Conservation (phyloP, 1,140 invertebrate species). For the Monochamus saltuarius region DNA sequence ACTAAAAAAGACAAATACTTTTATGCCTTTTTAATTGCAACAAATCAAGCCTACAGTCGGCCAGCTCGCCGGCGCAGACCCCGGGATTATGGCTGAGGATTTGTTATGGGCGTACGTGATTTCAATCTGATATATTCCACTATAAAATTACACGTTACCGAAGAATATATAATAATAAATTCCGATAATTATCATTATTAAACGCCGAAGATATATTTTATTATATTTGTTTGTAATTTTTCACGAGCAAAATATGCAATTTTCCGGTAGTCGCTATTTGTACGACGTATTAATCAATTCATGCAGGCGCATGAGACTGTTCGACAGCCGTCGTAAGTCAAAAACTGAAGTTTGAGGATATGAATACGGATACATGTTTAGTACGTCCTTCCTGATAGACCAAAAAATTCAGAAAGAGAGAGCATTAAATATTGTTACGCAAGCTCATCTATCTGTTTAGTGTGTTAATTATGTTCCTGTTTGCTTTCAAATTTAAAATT, state of each 20-base stretch:
- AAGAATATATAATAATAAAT: conserved; percentile 50
- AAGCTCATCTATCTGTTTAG: too few relatives aligned
- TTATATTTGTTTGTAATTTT: conserved; percentile 51
- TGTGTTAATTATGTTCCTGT: too few relatives aligned
- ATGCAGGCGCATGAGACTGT: neutral
- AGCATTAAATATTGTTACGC: too few relatives aligned
- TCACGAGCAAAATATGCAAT: conserved; percentile 49
- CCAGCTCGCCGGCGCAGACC: conserved; percentile 23
- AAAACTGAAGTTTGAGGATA: too few relatives aligned
- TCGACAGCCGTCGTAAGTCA: too few relatives aligned
- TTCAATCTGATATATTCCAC: conserved; percentile 43
- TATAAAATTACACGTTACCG: conserved; percentile 48
- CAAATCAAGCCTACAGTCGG: conserved; percentile 42
- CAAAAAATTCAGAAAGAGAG: too few relatives aligned
- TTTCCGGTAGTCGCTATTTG: conserved; percentile 47
- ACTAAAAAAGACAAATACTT: conserved; percentile 36
- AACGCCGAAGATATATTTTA: conserved; percentile 47
- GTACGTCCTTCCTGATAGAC: too few relatives aligned
- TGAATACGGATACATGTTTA: too few relatives aligned
- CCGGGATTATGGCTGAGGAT: conserved; percentile 14
- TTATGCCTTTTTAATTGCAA: conserved; percentile 48
- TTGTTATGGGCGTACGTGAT: conserved; percentile 27
- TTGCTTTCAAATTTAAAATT: too few relatives aligned
- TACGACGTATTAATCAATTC: conserved; percentile 46
- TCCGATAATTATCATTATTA: conserved; percentile 52